Percentiles rank a stretch among this genome's conserved stretches.
These are phyloP conservation scores for Zoanthus solanderi DNA, from an alignment of 92 coral and sea anemone species.

Conservation along the genomic window DNA sequence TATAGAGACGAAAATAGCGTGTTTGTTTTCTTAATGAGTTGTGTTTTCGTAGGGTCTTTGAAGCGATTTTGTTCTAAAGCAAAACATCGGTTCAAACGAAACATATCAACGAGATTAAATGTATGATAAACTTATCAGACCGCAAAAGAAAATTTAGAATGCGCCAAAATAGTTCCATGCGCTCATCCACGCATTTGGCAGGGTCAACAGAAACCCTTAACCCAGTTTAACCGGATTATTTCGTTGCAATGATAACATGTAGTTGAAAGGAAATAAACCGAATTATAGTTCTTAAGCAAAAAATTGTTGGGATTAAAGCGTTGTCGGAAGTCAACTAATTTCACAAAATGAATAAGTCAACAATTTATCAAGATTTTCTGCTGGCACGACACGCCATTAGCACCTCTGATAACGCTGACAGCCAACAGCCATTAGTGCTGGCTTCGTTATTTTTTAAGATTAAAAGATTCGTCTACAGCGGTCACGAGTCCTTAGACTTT, in stretches of 20 bases:
- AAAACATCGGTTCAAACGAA: neutral
- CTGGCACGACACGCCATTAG: constrained; percentile 37
- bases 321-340: constrained; percentile 17
- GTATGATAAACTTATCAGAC: constrained; percentile 15
- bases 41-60: neutral
- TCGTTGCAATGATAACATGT: neutral
- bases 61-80: neutral
- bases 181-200: neutral
- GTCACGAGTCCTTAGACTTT: neutral
- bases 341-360: constrained; percentile 10
- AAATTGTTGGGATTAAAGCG: neutral
- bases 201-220: constrained; percentile 38
- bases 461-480: neutral
- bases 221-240: constrained; percentile 26
- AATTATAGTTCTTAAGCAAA: neutral
- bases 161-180: neutral
- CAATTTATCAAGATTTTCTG: constrained; percentile 38
- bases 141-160: neutral
- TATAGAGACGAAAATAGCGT: neutral
- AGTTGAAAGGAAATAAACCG: neutral
- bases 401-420: constrained; percentile 34
- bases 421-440: constrained; percentile 1
- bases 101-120: constrained; percentile 12
- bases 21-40: neutral
- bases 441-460: neutral